phyloP scores from a whole-genome alignment of 2,888 invertebrate genomes.

The Mimas tiliae region DNA sequence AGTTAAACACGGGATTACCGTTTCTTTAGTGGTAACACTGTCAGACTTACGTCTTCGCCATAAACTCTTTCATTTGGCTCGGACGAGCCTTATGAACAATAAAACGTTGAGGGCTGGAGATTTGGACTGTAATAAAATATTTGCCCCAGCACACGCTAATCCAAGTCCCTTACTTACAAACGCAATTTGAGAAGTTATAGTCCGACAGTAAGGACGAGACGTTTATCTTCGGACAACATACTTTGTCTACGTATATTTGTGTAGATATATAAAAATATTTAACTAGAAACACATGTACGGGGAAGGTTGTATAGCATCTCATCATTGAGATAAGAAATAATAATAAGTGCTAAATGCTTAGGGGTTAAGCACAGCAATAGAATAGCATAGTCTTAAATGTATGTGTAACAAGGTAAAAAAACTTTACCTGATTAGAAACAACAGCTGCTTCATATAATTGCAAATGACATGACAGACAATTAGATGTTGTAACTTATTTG shows the following conservation, averaged over 20 bases:
- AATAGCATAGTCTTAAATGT: background rate
- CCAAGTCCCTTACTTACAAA: constrained; percentile 80
- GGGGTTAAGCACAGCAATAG: background rate
- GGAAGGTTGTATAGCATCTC: background rate
- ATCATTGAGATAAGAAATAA: background rate
- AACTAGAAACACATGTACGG: background rate
- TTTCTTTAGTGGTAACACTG: constrained; percentile 70
- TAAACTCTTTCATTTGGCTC: constrained; percentile 85
- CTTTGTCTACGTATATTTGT: constrained; percentile 29
- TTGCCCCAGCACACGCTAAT: constrained; percentile 83
- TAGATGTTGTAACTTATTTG: too few species aligned
- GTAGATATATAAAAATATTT: background rate
- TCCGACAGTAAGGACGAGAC: constrained; percentile 51
- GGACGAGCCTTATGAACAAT: constrained; percentile 85
- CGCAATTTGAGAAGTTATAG: constrained; percentile 83
- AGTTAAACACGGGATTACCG: constrained; percentile 48
- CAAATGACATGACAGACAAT: too few species aligned
- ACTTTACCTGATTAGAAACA: background rate
- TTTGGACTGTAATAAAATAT: constrained; percentile 85
- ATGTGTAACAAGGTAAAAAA: background rate
- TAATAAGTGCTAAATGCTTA: background rate
- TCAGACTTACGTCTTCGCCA: constrained; percentile 79
- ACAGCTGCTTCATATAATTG: background rate
- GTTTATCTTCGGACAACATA: constrained; percentile 51
- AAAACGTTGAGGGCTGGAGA: constrained; percentile 84